phyloP scores from a whole-genome alignment of 2,888 invertebrate species.

The Eupithecia inturbata region DNA sequence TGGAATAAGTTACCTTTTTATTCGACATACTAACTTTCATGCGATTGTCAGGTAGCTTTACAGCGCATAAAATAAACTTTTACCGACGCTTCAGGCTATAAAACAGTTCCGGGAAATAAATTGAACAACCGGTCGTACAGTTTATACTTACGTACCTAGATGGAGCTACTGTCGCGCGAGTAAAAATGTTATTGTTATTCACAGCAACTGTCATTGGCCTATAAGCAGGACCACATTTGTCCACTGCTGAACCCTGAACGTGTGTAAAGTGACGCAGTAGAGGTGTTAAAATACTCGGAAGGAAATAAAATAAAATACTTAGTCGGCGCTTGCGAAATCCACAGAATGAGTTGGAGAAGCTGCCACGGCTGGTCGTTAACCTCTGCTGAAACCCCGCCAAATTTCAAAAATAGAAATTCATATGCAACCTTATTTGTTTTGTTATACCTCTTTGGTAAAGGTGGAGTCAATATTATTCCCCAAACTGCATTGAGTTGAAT shows the following conservation, averaged over 20 bases:
- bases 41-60: not conserved
- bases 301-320: no score
- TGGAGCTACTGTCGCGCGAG: not conserved
- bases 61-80: conserved; percentile 14
- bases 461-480: conserved; percentile 3
- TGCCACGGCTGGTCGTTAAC: not conserved
- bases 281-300: not conserved
- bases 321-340: no score
- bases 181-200: not conserved
- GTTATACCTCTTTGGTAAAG: not conserved
- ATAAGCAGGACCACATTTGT: not conserved
- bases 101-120: not conserved
- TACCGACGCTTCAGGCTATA: not conserved
- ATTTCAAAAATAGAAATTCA: conserved; percentile 5
- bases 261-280: no score
- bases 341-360: not conserved
- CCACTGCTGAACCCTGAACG: not conserved
- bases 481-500: conserved; percentile 6
- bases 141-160: not conserved
- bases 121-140: not conserved
- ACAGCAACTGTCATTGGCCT: not conserved
- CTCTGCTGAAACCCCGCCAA: conserved; percentile 8
- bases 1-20: not conserved
- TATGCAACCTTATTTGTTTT: conserved; percentile 1
- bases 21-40: not conserved